Base-by-base conservation (phyloP, 2,888 invertebrate species). In the Adelphocoris suturalis region DNA sequence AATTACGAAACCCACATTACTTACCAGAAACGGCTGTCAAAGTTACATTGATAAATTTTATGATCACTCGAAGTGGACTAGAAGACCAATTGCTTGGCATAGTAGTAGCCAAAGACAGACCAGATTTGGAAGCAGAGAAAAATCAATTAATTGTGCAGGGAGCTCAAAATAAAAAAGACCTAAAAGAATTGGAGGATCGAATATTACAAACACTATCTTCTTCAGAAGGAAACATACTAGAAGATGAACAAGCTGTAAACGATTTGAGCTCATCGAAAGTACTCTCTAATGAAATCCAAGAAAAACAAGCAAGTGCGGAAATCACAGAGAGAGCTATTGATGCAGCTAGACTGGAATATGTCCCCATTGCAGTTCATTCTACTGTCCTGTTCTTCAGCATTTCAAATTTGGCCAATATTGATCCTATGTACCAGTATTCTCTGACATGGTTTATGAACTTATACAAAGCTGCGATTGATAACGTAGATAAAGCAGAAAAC, bases 341-440 rank as follows among this genome's bases (percentile, higher is more conserved):
- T 93, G 95, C 95, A 23, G 97, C 97, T 0, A 95, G 99, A 91
- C 94, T 96, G 92, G 97, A 96, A 91, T 99, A 99, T 93, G 96
- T 96, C n/a, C 97, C 98, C 0, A 98, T 99, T 86, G 98, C 99
- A 0, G 96, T 95, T 27, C 97, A 99, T 93, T 97, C 98, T 0
- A 96, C 98, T 0, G 96, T 97, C 91, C 94, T 99, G 57, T 99
- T 98, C 94, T 99, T 99, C 94, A 96, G 98, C 11, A 97, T 97
- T 90, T 97, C 97, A 96, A 97, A 98, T 90, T 94, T 99, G 92
- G 97, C 98, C 9, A 96, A 97, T 92, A 97, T 99, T 92, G 98
- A 99, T 94, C 98, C 98, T 0, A 99, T 99, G 99, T 99, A 99
- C 93, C 98, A 99, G 93, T 99, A 98, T 93, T 98, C 98, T 0